These are phyloP conservation scores for Ptyas mucosa DNA, from an alignment of 2,113 vertebrate genomes.

Conservation along the genomic window DNA sequence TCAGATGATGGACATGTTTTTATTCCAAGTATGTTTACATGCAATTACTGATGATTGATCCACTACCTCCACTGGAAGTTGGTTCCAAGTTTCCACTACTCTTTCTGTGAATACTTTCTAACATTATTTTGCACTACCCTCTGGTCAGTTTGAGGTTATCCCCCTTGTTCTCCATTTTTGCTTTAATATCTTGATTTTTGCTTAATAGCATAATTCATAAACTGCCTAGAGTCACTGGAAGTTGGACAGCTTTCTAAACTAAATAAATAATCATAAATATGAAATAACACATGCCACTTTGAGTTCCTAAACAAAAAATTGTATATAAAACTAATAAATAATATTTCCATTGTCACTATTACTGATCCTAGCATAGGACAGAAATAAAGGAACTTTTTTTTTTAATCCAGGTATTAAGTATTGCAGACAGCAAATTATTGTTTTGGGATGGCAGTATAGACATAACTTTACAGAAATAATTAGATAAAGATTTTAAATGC, in stretches of 20 bases:
- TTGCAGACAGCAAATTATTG: background rate
- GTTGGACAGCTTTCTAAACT: background rate
- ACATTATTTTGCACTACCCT: background rate
- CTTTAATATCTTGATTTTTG: background rate
- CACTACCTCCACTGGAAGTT: background rate
- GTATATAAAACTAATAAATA: background rate
- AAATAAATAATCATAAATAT: background rate
- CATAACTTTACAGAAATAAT: background rate
- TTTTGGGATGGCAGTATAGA: background rate
- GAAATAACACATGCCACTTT: background rate
- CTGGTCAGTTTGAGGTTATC: background rate
- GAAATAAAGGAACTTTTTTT: background rate
- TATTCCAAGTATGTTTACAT: background rate
- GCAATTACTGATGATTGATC: background rate
- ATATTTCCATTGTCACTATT: background rate
- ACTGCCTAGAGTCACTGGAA: background rate
- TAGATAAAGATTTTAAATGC: background rate
- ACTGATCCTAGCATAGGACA: background rate
- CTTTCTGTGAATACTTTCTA: background rate
- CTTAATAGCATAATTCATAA: background rate
- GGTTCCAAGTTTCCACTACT: background rate
- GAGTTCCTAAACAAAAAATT: background rate
- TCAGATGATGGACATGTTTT: background rate
- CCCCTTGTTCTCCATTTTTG: background rate
- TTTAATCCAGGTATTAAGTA: background rate